Evolutionary conservation across 2,888 invertebrate genomes (phyloP).

Genomic region (Drosophila subsilvestris): DNA sequence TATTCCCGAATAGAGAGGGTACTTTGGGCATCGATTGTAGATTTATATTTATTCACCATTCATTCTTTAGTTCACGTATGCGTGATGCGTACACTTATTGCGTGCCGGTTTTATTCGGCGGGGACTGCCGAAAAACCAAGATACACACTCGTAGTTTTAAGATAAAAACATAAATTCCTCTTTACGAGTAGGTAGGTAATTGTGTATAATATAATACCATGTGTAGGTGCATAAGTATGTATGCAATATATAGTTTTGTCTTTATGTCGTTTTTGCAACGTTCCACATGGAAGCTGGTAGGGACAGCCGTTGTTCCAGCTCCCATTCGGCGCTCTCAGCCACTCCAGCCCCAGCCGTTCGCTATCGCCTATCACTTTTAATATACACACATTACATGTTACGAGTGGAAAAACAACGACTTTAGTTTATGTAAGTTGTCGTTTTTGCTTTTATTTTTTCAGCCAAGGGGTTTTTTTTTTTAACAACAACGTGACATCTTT

Average conservation of each 20-base stretch:
- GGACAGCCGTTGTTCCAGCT: background rate
- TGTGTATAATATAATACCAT: too few relatives aligned
- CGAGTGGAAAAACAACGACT: background rate
- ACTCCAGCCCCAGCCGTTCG: too few relatives aligned
- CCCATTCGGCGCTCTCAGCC: too few relatives aligned
- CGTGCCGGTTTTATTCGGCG: too few relatives aligned
- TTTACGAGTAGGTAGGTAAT: background rate
- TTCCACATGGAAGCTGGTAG: background rate
- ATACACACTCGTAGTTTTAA: background rate
- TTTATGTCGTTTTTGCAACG: too few relatives aligned
- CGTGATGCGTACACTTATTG: too few relatives aligned
- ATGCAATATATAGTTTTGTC: background rate
- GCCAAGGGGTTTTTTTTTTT: background rate
- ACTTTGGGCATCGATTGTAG: too few relatives aligned
- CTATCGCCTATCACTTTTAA: background rate
- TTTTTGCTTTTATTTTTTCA: background rate
- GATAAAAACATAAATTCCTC: background rate
- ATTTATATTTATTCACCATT: too few relatives aligned
- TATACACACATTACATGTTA: background rate
- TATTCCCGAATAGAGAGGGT: too few relatives aligned
- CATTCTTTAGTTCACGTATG: too few relatives aligned
- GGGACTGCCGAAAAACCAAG: background rate
- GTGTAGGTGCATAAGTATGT: background rate
- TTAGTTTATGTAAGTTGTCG: constrained; percentile 22
- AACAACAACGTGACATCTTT: constrained; percentile 31